phyloP scores from a whole-genome alignment of 2,797 vertebrate species.

The Fringilla coelebs region DNA sequence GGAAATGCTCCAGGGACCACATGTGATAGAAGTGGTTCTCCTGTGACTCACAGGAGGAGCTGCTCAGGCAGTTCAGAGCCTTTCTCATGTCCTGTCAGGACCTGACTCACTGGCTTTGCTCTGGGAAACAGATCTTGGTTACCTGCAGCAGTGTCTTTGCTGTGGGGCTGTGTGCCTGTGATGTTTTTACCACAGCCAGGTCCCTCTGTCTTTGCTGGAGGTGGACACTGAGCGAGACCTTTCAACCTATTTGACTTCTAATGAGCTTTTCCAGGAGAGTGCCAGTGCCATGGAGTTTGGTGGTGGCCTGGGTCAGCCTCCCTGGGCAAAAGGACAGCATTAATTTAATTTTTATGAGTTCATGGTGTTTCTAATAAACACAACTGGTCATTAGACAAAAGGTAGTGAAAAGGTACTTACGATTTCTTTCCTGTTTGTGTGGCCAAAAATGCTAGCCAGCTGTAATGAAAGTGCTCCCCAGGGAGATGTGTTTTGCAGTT shows the following conservation, averaged over 20 bases:
- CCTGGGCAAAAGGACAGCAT: not conserved
- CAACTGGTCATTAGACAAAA: not conserved
- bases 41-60: not conserved
- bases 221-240: not conserved
- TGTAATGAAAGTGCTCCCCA: not conserved
- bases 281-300: rapidly evolving
- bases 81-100: not conserved
- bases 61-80: not conserved
- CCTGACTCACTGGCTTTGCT: not conserved
- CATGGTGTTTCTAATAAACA: not conserved
- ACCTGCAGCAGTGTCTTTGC: not conserved
- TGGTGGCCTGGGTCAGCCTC: not conserved
- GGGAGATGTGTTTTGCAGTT: not conserved
- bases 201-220: not conserved
- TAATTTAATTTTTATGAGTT: not conserved
- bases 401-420: not conserved
- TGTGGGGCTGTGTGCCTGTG: not conserved
- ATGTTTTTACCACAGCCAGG: not conserved
- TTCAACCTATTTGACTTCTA: not conserved
- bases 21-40: not conserved
- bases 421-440: not conserved
- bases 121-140: not conserved
- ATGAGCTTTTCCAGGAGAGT: not conserved
- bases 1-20: not conserved
- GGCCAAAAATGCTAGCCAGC: not conserved